Conservation (phyloP, 2,888 invertebrate species). For the Pachymerium ferrugineum region DNA sequence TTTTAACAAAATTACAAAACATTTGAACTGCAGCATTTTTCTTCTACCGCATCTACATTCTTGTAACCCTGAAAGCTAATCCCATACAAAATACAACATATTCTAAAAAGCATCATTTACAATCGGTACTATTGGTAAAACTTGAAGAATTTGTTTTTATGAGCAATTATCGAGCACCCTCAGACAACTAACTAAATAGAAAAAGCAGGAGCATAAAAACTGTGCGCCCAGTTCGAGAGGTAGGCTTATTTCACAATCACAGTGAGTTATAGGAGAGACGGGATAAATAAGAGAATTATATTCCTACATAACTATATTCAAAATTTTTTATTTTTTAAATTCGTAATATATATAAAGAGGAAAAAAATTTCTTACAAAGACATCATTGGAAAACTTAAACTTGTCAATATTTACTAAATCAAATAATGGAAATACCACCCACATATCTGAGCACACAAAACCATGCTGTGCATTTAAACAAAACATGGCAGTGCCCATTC, state of each 20-base stretch:
- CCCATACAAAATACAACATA: too few species aligned
- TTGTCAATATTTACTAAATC: not conserved
- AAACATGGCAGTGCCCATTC: not conserved
- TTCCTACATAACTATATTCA: not conserved
- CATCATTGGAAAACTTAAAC: not conserved
- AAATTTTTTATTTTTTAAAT: not conserved
- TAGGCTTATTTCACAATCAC: constrained; percentile 13
- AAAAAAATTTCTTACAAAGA: not conserved
- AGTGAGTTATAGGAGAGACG: not conserved
- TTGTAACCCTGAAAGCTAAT: not conserved
- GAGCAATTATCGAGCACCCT: constrained; percentile 18
- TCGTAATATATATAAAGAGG: not conserved
- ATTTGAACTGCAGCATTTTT: not conserved
- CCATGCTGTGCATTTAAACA: not conserved
- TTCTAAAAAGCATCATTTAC: too few species aligned
- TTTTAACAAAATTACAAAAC: not conserved
- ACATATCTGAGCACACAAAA: not conserved
- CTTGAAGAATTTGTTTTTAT: not conserved
- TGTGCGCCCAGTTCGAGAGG: constrained; percentile 18
- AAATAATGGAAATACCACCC: not conserved
- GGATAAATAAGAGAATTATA: not conserved
- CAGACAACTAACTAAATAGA: not conserved
- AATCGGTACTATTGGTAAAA: too few species aligned
- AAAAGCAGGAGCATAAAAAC: constrained; percentile 4
- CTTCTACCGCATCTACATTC: not conserved